Evolutionary conservation across 2,888 invertebrate species (phyloP).

Genomic region (Platycnemis pennipes): DNA sequence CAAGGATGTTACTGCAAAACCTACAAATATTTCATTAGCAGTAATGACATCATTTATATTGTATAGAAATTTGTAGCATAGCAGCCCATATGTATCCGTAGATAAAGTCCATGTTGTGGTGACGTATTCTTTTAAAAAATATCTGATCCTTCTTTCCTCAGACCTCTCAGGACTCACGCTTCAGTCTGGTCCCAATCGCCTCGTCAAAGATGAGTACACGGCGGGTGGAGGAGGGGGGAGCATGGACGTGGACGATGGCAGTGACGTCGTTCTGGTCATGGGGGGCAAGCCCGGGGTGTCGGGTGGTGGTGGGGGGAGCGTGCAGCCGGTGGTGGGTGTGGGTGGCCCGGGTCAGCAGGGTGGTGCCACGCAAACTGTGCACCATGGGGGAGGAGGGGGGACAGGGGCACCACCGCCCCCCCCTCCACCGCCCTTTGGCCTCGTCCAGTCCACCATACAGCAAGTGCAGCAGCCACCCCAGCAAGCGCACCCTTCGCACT

Average conservation of each 20-base stretch:
- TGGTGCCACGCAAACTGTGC: constrained; percentile 58
- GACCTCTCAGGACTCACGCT: constrained; percentile 95
- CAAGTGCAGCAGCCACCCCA: constrained; percentile 84
- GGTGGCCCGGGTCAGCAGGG: background rate
- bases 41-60: too few species aligned
- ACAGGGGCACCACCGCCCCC: constrained; percentile 69
- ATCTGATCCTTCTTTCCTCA: constrained; percentile 79
- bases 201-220: constrained; percentile 96
- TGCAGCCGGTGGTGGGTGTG: constrained; percentile 3
- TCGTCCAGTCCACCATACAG: constrained; percentile 83
- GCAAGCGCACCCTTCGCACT: constrained; percentile 78
- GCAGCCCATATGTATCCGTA: too few species aligned
- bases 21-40: too few species aligned
- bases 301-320: constrained; percentile 62
- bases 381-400: constrained; percentile 74
- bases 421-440: constrained; percentile 67
- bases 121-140: too few species aligned
- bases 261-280: constrained; percentile 77
- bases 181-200: constrained; percentile 89
- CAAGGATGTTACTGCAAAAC: too few species aligned
- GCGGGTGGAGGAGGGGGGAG: constrained; percentile 81
- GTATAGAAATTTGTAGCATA: too few species aligned
- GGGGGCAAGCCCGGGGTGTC: constrained; percentile 54
- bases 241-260: constrained; percentile 79
- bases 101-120: too few species aligned